Evolutionary conservation across 2,797 vertebrate species (phyloP).

Genomic region (Darevskia mixta): DNA sequence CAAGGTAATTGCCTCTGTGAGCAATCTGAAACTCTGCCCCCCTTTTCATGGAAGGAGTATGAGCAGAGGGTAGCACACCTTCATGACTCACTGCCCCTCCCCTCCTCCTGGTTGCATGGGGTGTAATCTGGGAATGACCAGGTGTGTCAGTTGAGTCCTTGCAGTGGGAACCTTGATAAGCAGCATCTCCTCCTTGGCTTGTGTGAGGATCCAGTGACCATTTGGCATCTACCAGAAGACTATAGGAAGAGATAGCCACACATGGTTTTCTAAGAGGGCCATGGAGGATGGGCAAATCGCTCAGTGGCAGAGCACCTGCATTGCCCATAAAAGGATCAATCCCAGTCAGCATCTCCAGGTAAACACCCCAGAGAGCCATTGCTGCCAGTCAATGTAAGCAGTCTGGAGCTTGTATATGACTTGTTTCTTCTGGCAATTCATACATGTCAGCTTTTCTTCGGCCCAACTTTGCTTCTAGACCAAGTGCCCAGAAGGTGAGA

Average conservation of each 20-base stretch:
- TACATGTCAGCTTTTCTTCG: no score
- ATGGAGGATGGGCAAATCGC: neutral
- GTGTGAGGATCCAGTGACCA: no score
- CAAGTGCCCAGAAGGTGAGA: conserved; percentile 41
- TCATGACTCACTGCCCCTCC: fast-evolving
- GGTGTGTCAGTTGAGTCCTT: no score
- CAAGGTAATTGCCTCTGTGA: conserved; percentile 81
- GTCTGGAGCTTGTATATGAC: neutral
- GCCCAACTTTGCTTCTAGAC: conserved; percentile 42
- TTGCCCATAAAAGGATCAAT: neutral
- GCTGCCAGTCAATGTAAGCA: neutral
- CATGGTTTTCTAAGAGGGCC: neutral
- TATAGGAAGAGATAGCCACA: neutral
- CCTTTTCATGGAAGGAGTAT: neutral
- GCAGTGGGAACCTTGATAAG: no score
- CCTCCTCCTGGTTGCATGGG: neutral
- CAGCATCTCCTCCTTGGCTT: neutral
- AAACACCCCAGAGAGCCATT: no score
- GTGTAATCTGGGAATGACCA: neutral
- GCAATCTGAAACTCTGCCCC: fast-evolving
- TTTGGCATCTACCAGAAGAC: neutral
- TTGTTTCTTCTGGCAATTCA: neutral
- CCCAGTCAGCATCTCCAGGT: neutral
- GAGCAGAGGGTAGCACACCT: fast-evolving
- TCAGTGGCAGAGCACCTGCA: neutral